Conservation (phyloP, 1,140 invertebrate genomes). For the Pygmarrhopalites habei region DNA sequence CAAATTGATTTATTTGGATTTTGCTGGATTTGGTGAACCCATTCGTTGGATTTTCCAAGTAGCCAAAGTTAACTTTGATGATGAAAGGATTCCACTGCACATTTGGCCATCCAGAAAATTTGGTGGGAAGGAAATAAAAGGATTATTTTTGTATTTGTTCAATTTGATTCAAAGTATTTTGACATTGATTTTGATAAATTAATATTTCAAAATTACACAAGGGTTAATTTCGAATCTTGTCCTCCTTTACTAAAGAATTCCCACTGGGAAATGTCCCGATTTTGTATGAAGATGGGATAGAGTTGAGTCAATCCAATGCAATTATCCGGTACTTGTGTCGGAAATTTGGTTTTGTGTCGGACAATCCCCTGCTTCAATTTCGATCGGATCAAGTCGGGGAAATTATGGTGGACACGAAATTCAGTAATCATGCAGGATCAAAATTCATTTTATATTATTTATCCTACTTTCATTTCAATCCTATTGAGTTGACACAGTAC, state of each 20-base stretch:
- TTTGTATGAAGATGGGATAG: neutral
- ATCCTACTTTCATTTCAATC: no score
- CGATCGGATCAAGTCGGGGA: no score
- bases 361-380: no score
- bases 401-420: no score
- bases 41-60: conserved; percentile 9
- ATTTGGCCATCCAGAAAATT: neutral
- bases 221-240: no score
- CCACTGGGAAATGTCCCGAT: neutral
- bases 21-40: conserved; percentile 4
- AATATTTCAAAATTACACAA: neutral
- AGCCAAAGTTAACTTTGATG: neutral
- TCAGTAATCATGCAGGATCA: no score
- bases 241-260: no score
- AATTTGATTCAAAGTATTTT: neutral
- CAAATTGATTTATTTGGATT: no score
- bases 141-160: neutral
- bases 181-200: neutral
- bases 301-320: neutral
- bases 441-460: no score
- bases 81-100: neutral
- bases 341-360: no score
- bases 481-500: no score
- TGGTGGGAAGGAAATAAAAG: neutral
- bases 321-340: neutral